Base-by-base conservation (phyloP, 2,797 vertebrate genomes). In the Malacoctenus gilli region DNA sequence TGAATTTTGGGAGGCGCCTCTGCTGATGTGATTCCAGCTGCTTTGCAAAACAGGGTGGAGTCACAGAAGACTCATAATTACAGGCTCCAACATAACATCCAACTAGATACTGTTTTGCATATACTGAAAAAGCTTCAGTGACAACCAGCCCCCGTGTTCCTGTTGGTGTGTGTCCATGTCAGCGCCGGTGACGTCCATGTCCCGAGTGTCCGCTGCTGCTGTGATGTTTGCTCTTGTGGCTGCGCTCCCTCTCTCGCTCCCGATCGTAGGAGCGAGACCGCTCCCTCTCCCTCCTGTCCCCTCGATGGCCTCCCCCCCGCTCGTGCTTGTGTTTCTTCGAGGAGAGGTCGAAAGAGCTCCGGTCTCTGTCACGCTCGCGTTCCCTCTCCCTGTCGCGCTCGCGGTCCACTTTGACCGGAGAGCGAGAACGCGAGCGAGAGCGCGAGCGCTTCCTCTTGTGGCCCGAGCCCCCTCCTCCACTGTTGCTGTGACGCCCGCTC, bases 321-420 rank as follows among this genome's bases (percentile, higher is more conserved):
- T 98, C 96, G 0, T 98, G 96, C 80, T 97, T 92, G 89, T 98
- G 97, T 83, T 98, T 99, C 91, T 98, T 99, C 64, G 93, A 77
- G 0, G 94, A 88, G 62, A 95, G 90, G 75, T 94, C 92, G 0
- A 92, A 90, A 0, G 96, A 89, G 5, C 89, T 60, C 8, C 95
- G 94, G 15, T 98, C 95, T 42, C 90, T 68, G 28, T 92, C 91
- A 36, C 90, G 72, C 34, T 92, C 91, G 0, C 91, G 59, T 2
- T 92, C 92, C 2, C 90, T 47, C 39, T 91, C 89, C 21, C 89
- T 44, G 12, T 92, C 90, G 0, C 91, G 73, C 2, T 92, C 91
- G 11, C 90, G 19, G 8, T 92, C 90, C 2, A 63, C 52, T 62
- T 90, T 91, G 42, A 95, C 87, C 3, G 95, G 92, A 34, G 95